Evolutionary conservation across 1,140 invertebrate species (phyloP), one percentile per base, ranked within the genome.

Genomic region (Hylaeus volcanicus): DNA sequence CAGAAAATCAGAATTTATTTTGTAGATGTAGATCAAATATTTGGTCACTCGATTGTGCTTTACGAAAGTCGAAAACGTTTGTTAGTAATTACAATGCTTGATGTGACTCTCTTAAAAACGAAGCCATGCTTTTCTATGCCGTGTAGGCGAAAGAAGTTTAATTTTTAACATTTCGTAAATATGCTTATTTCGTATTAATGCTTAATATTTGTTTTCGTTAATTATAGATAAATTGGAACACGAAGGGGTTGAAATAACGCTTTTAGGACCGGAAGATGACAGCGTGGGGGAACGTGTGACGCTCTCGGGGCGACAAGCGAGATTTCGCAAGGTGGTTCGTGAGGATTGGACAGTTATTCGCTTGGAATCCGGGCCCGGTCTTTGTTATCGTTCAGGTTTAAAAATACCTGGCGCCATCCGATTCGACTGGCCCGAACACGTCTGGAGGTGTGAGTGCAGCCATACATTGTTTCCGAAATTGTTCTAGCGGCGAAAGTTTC

Each of bases 361-460:
- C 45, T 51, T 60, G 85, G 81, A 86, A 87, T 86, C 71, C 78
- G 55, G 45, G 58, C 56, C 65, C 70, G 51, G 14, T 78, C 70
- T 77, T 77, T 83, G 70, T 87, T 86, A 83, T 86, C 84, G 85
- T 71, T 5, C 81, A 55, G 63, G 68, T 83, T 86, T 86, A 86
- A 86, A 86, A 86, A 86, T 86, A 86, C 76, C 81, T 83, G 85
- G 84, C 84, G 84, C 81, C 84, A 83, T 83, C 69, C 81, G 48
- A 81, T 74, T 71, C 60, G 51, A 12, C 43, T 26, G 61, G 61
- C 73, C 41, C 72, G 71, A 58, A 64, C 72, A 39, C 48, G 66
- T 60, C 53, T 55, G 76, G 53, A 39, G 45, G 12, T 15, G 11
- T 9, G 26, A 26, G 37, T 9, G 70, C 58, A 56, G 41, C 77